Conservation (phyloP, 2,888 invertebrate species). For the Oscheius onirici region DNA sequence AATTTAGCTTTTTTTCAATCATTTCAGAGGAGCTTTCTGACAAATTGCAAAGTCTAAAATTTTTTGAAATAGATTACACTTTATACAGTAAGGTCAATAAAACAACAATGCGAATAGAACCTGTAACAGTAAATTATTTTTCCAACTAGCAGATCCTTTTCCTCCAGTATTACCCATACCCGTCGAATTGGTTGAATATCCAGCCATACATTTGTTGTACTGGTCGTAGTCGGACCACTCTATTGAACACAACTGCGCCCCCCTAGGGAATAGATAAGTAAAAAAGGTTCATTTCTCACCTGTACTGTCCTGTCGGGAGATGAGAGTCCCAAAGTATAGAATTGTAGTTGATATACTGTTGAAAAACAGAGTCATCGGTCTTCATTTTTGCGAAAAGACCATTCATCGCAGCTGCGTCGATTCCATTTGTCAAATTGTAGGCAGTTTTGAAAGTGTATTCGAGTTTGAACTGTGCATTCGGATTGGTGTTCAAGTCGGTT, state of each 20-base stretch:
- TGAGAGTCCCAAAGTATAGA: slow-evolving; percentile 44
- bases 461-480: slow-evolving; percentile 41
- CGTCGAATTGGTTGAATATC: not conserved
- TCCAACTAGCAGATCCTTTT: not conserved
- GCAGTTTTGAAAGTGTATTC: slow-evolving; percentile 64
- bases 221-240: slow-evolving; percentile 58
- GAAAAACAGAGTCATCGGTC: slow-evolving; percentile 43
- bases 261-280: slow-evolving; percentile 35
- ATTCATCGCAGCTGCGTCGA: slow-evolving; percentile 37
- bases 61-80: too few relatives aligned
- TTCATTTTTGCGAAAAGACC: slow-evolving; percentile 47
- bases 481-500: slow-evolving; percentile 56
- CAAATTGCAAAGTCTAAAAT: too few relatives aligned
- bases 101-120: not conserved
- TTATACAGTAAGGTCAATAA: not conserved
- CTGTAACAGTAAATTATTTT: not conserved
- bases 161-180: not conserved
- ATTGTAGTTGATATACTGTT: slow-evolving; percentile 54
- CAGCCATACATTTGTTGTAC: slow-evolving; percentile 52
- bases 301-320: slow-evolving; percentile 46
- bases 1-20: too few relatives aligned
- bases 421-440: slow-evolving; percentile 48
- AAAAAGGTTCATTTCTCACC: slow-evolving; percentile 27
- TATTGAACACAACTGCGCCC: slow-evolving; percentile 64
- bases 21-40: too few relatives aligned